phyloP scores from a whole-genome alignment of 53 echinoderm and acorn worm species.

The Patiria pectinifera region DNA sequence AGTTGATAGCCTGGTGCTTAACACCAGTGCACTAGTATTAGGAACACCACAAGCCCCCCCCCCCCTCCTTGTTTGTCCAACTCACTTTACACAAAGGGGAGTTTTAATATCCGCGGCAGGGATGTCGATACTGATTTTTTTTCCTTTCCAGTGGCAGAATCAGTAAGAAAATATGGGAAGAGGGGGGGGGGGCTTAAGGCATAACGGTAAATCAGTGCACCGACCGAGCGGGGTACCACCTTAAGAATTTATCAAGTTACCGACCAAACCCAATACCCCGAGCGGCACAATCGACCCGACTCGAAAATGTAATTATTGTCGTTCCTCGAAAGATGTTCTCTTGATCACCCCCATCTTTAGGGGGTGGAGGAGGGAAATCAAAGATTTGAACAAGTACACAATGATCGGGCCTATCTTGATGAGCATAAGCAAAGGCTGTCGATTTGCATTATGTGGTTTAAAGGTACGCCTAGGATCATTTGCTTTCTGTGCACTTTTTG shows the following conservation, averaged over 20 bases:
- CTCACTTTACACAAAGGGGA: slow-evolving; percentile 10
- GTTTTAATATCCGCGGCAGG: slow-evolving; percentile 39
- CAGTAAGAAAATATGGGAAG: not conserved
- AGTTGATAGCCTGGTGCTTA: slow-evolving; percentile 40
- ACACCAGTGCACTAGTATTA: slow-evolving; percentile 59
- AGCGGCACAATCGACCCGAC: too few relatives aligned
- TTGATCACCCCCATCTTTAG: too few relatives aligned
- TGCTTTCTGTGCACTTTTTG: too few relatives aligned
- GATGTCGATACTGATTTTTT: slow-evolving; percentile 24
- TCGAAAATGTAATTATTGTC: too few relatives aligned
- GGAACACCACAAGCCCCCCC: slow-evolving; percentile 28
- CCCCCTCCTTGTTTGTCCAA: slow-evolving; percentile 35
- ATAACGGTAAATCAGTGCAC: not conserved
- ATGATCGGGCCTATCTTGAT: too few relatives aligned
- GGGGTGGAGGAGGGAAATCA: too few relatives aligned
- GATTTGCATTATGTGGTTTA: too few relatives aligned
- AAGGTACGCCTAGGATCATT: too few relatives aligned
- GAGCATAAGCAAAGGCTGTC: too few relatives aligned
- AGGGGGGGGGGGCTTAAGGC: not conserved
- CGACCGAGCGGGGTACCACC: not conserved
- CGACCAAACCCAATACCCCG: not conserved
- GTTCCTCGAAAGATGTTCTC: too few relatives aligned
- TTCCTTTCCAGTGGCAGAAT: not conserved
- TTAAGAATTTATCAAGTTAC: slow-evolving; percentile 47
- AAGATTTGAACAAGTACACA: too few relatives aligned